A percentile compares a stretch with the other conserved stretches of the same genome.
These are phyloP conservation scores for Anguilla japonica DNA, from an alignment of 2,113 vertebrate species.

Conservation along the genomic window DNA sequence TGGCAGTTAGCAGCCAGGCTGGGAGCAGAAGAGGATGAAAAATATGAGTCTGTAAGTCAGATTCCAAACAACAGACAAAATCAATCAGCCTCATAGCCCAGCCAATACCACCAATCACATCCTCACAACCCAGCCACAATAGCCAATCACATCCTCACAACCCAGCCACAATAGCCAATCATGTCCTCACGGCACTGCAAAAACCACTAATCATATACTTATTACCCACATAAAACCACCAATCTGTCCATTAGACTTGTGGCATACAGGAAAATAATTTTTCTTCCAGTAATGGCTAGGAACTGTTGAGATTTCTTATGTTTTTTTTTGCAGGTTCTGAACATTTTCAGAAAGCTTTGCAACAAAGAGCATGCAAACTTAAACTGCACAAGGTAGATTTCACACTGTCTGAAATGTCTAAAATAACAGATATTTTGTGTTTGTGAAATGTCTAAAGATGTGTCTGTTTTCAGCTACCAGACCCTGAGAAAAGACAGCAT, in stretches of 20 bases:
- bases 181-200: background rate
- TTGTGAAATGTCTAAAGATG: background rate
- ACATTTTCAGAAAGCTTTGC: conserved; percentile 57
- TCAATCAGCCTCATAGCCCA: too few species aligned
- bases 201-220: too few species aligned
- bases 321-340: conserved; percentile 54
- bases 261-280: background rate
- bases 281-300: background rate
- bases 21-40: conserved; percentile 62
- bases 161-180: too few species aligned
- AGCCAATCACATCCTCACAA: background rate
- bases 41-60: conserved; percentile 60
- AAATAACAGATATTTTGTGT: conserved; percentile 11
- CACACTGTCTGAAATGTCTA: background rate
- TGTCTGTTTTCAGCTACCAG: conserved; percentile 48
- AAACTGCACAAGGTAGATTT: conserved; percentile 59
- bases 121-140: background rate
- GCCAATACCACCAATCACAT: background rate
- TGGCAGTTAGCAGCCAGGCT: conserved; percentile 49
- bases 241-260: background rate
- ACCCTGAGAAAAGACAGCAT: conserved; percentile 52
- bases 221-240: background rate
- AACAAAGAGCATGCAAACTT: conserved; percentile 64
- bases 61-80: background rate
- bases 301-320: conserved; percentile 1